A percentile compares a stretch with the other conserved stretches of the same genome.
These are phyloP conservation scores for Caenorhabditis japonica DNA, from an alignment of 2,888 invertebrate genomes.

Conservation along the genomic window DNA sequence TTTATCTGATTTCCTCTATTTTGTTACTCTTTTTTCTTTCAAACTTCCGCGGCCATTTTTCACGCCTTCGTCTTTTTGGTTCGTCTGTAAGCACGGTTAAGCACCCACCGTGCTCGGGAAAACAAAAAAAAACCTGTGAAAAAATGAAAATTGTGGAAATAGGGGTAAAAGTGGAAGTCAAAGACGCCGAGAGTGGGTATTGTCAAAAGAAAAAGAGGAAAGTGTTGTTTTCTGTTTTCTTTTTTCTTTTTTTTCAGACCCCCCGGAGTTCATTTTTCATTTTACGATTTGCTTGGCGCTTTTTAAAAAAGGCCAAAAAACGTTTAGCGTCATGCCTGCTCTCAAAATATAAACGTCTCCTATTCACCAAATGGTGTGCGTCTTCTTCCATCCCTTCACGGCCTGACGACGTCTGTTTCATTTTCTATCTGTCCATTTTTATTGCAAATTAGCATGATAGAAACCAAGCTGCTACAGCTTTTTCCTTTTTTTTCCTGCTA, in stretches of 20 bases:
- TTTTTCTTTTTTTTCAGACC: constrained; percentile 30
- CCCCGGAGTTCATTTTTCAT: constrained; percentile 49
- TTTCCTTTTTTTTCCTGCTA: neutral
- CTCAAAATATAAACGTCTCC: neutral
- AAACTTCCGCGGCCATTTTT: constrained; percentile 26
- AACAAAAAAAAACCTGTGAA: constrained; percentile 35
- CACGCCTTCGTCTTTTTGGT: constrained; percentile 14
- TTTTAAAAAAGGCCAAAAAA: constrained; percentile 27
- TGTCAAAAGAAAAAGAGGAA: constrained; percentile 20
- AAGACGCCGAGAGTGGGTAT: constrained; percentile 24
- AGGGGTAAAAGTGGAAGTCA: constrained; percentile 17
- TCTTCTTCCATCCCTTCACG: neutral
- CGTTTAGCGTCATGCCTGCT: constrained; percentile 15
- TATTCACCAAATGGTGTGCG: too few species aligned
- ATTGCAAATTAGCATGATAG: neutral
- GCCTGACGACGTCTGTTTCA: neutral
- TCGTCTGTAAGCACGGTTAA: constrained; percentile 40
- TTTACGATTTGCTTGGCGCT: constrained; percentile 36
- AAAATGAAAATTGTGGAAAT: constrained; percentile 15
- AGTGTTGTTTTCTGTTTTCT: constrained; percentile 38
- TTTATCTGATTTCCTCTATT: constrained; percentile 14
- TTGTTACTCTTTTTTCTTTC: constrained; percentile 24
- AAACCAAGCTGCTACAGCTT: neutral
- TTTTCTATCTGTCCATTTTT: neutral
- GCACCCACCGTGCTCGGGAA: constrained; percentile 22